These are phyloP conservation scores for Limanda limanda DNA, from an alignment of 2,113 vertebrate genomes.

Conservation along the genomic window DNA sequence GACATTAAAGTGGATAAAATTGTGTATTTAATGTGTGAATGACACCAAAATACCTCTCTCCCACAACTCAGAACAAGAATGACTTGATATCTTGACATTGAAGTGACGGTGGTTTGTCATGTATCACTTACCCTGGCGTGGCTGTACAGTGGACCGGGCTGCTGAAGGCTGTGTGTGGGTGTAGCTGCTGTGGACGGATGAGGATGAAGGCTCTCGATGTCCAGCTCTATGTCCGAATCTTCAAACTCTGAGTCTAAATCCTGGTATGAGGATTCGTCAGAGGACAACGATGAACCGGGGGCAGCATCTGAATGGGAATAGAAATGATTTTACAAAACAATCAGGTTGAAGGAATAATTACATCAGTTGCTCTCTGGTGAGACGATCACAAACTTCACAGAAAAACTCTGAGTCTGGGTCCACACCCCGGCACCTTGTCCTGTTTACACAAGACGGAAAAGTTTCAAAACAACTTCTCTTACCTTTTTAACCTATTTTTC, in stretches of 20 bases:
- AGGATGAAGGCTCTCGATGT: conserved; percentile 39
- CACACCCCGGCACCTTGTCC: not conserved
- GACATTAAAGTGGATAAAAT: not conserved
- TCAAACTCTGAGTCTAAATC: conserved; percentile 35
- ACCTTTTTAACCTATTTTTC: not conserved
- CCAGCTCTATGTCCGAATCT: conserved; percentile 37
- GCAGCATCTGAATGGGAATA: conserved; percentile 29
- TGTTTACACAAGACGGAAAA: not conserved
- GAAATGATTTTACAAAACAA: not conserved
- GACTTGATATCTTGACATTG: not conserved
- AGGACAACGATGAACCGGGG: not conserved
- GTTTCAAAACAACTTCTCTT: not conserved
- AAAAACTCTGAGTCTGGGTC: not conserved
- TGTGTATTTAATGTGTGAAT: not conserved
- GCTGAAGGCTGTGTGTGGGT: not conserved
- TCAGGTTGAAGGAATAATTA: not conserved
- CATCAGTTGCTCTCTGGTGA: not conserved
- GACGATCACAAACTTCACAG: not conserved
- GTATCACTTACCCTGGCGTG: conserved; percentile 48
- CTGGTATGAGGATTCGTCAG: not conserved
- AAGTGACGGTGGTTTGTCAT: not conserved
- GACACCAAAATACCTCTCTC: not conserved
- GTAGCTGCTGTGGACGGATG: not conserved
- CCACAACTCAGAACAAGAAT: not conserved
- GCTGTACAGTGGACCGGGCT: not conserved